Evolutionary conservation across 2,888 invertebrate species (phyloP), one percentile per base, ranked within the genome.

Genomic region (Steromphala cineraria): DNA sequence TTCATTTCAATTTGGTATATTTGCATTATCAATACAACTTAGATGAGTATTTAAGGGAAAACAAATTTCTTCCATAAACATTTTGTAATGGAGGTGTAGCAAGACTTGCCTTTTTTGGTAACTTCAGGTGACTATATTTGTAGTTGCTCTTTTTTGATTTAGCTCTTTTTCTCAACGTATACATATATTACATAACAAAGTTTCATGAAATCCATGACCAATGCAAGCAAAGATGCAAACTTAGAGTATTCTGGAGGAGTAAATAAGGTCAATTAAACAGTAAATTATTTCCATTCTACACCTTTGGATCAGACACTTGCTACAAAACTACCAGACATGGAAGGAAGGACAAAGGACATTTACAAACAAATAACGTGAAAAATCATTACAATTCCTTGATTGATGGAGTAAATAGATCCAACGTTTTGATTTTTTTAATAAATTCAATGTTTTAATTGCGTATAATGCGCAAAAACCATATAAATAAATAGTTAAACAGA

Each of bases 401-500:
- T 52, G 53, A 75, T 81, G 74, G 75, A 81, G 78, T 81, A 78
- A 78, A 81, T 78, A 81, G 75, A 81, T 81, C 79, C 78, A 81
- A 81, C 78, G 55, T 81, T 81, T 80, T 77, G 77, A 77, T 78
- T 78, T 78, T 40, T 55, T 46, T 46, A 46, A 78, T 76, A 75
- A 62, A 78, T 79, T 78, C 81, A 78, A 77, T 77, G 78, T 81
- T 78, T 81, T 74, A 81, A 81, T 56, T 81, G 62, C 75, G 78
- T 71, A 75, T 78, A 79, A 81, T 78, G 53, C 78, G 75, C 80
- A 80, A 81, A 78, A 81, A 81, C 74, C 67, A 74, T 81, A 78
- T 81, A 81, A 81, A 81, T 81, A 75, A 79, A 81, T 78, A 80
- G 56, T 75, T 75, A 62, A 81, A 78, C 81, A 81, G 78, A 81